Evolutionary conservation across 53 echinoderm and acorn worm genomes (phyloP).

Genomic region (Apostichopus leukothele): DNA sequence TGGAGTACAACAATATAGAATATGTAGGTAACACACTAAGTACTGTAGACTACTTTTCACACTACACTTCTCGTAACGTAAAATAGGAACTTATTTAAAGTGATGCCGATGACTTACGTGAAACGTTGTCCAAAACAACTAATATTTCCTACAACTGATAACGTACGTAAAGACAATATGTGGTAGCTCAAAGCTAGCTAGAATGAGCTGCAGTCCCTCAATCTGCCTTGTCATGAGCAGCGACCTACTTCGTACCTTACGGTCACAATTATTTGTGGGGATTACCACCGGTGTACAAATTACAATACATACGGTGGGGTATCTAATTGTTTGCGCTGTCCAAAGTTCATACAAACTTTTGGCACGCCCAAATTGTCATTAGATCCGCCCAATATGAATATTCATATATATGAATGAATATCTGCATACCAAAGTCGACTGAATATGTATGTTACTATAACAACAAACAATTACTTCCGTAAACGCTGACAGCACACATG

Average conservation of each 20-base stretch:
- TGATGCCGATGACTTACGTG: no score
- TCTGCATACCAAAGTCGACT: background rate
- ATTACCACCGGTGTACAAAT: background rate
- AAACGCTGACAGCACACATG: background rate
- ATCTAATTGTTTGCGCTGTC: background rate
- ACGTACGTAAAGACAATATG: no score
- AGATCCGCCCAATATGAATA: background rate
- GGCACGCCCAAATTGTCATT: background rate
- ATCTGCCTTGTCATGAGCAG: background rate
- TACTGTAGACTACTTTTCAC: no score
- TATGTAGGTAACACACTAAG: no score
- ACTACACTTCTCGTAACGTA: no score
- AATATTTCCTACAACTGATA: no score
- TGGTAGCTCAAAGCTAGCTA: no score
- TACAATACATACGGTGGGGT: background rate
- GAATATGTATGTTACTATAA: background rate
- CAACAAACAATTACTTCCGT: background rate
- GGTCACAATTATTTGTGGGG: background rate
- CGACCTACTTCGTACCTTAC: no score
- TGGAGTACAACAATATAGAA: no score
- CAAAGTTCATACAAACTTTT: background rate
- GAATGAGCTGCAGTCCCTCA: no score
- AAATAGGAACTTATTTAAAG: no score
- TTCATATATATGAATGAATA: background rate
- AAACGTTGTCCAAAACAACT: no score